phyloP scores from a whole-genome alignment of 2,888 invertebrate genomes.

The Chironomus tentans region DNA sequence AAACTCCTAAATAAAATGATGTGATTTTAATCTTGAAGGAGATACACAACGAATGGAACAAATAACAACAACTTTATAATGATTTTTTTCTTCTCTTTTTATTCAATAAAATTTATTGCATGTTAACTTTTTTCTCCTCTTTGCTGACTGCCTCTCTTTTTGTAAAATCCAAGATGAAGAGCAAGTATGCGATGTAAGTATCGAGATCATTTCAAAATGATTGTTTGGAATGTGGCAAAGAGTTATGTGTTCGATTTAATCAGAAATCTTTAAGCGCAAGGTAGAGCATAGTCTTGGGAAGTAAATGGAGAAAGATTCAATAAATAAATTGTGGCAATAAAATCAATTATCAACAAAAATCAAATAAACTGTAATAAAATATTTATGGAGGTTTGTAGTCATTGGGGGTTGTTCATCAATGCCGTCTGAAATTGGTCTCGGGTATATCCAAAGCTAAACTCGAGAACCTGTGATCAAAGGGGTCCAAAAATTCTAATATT shows the following conservation, averaged over 20 bases:
- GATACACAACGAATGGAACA: neutral
- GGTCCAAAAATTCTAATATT: too few species aligned
- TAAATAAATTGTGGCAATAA: constrained; percentile 24
- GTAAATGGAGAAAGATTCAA: neutral
- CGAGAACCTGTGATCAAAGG: too few species aligned
- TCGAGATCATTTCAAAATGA: neutral
- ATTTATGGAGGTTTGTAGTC: neutral
- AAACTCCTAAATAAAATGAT: neutral
- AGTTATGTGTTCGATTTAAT: neutral
- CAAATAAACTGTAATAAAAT: constrained; percentile 26
- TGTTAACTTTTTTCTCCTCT: neutral
- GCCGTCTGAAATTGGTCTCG: too few species aligned
- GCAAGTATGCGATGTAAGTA: too few species aligned
- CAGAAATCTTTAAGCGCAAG: neutral
- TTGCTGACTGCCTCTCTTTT: neutral
- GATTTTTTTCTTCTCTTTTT: neutral
- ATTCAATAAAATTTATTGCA: neutral
- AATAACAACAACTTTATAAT: neutral
- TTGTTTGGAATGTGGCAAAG: neutral
- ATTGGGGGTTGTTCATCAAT: too few species aligned
- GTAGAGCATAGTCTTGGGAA: neutral
- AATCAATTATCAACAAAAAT: constrained; percentile 25
- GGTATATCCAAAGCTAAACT: too few species aligned
- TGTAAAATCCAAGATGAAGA: neutral
- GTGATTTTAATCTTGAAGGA: neutral